These are phyloP conservation scores for Phymatocera aterrima DNA, from an alignment of 2,888 invertebrate species.

Conservation along the genomic window DNA sequence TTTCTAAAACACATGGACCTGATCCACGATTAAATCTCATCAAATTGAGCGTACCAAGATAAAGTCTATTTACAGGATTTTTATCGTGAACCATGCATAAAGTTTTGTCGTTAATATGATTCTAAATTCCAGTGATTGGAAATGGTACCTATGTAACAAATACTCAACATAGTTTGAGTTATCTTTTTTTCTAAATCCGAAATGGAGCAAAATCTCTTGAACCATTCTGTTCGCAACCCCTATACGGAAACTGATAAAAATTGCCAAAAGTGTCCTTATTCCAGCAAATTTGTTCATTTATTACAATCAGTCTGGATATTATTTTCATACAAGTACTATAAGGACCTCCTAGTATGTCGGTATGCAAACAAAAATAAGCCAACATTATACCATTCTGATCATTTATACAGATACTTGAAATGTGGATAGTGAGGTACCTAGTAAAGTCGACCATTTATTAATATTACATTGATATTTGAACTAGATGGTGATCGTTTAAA, in stretches of 20 bases:
- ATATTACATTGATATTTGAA: background rate
- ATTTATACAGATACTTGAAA: background rate
- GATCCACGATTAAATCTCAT: background rate
- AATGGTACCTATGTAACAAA: conserved; percentile 15
- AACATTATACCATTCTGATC: background rate
- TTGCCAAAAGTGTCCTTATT: background rate
- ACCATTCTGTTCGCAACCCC: conserved; percentile 10
- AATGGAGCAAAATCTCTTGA: background rate
- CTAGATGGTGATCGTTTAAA: background rate
- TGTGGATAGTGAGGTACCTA: conserved; percentile 31
- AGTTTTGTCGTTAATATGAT: background rate
- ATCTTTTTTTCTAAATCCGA: background rate
- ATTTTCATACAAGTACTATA: conserved; percentile 3
- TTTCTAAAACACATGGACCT: background rate
- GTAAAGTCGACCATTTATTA: conserved; percentile 15
- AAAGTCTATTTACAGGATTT: conserved; percentile 23
- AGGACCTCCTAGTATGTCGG: background rate
- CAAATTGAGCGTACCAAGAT: conserved; percentile 22
- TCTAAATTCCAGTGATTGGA: background rate
- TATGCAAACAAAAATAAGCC: background rate
- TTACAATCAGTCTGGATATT: conserved; percentile 32
- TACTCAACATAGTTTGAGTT: background rate
- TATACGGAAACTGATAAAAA: background rate
- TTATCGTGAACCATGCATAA: background rate
- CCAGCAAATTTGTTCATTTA: background rate